A percentile compares a stretch with the other conserved stretches of the same genome.
Evolutionary conservation across 2,888 invertebrate genomes (phyloP).

Genomic region (Cacoxenus indagator): DNA sequence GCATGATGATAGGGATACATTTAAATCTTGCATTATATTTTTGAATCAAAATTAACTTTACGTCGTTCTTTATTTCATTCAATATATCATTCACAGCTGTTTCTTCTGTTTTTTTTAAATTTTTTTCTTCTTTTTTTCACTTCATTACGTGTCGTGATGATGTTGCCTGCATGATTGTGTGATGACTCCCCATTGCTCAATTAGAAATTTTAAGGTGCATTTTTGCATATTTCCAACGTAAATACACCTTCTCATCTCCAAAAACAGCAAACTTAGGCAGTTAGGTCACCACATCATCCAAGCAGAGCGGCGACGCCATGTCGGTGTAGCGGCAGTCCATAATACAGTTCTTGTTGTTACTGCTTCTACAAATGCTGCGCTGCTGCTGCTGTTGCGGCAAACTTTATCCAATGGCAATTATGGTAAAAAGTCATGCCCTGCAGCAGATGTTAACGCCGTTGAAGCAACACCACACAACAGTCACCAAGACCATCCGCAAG

Average conservation of each 20-base stretch:
- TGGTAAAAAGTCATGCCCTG: conserved; percentile 37
- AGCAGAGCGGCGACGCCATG: background rate
- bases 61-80: conserved; percentile 42
- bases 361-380: background rate
- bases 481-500: conserved; percentile 12
- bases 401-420: conserved; percentile 46
- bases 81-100: conserved; percentile 10
- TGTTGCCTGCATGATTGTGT: background rate
- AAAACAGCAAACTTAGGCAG: conserved; percentile 19
- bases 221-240: background rate
- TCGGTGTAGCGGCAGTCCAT: conserved; percentile 12
- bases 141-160: conserved; percentile 27
- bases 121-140: conserved; percentile 8
- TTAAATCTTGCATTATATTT: conserved; percentile 36
- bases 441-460: background rate
- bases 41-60: conserved; percentile 37
- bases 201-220: conserved; percentile 19
- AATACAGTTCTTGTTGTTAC: too few species aligned
- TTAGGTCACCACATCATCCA: background rate
- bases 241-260: conserved; percentile 39
- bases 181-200: conserved; percentile 14
- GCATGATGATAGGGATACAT: conserved; percentile 71
- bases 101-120: conserved; percentile 12
- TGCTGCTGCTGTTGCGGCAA: conserved; percentile 25
- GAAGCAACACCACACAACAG: background rate